These are phyloP conservation scores for Gorilla gorilla DNA, from an alignment of 2,113 vertebrate genomes.

Conservation along the genomic window DNA sequence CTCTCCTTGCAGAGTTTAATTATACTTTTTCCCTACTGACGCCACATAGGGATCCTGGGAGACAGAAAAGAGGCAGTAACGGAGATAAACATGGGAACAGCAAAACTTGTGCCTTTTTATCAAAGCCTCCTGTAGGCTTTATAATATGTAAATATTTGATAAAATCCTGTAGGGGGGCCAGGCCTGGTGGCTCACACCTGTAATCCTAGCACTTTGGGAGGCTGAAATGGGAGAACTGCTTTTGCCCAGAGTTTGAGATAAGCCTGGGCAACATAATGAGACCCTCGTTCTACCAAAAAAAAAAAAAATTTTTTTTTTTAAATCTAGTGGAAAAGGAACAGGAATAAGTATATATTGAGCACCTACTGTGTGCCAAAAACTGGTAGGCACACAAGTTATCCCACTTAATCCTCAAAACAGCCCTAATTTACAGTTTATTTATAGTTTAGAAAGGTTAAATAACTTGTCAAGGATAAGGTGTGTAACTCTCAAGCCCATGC, in stretches of 20 bases:
- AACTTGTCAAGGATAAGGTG: not conserved
- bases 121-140: not conserved
- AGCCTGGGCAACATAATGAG: too few relatives aligned
- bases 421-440: too few relatives aligned
- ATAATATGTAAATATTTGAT: not conserved
- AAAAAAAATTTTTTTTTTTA: too few relatives aligned
- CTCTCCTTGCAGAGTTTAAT: not conserved
- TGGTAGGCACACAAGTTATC: not conserved
- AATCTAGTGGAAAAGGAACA: not conserved
- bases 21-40: not conserved
- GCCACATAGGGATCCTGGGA: not conserved
- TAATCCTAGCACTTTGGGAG: too few relatives aligned
- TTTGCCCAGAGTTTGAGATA: too few relatives aligned
- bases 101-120: not conserved
- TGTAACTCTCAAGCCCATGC: not conserved
- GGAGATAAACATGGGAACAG: not conserved
- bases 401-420: not conserved
- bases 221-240: too few relatives aligned
- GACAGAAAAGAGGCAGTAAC: not conserved
- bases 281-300: too few relatives aligned
- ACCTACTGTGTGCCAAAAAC: not conserved
- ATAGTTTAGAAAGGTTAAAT: not conserved
- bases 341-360: not conserved
- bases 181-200: too few relatives aligned
- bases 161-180: not conserved